Evolutionary conservation across 2,113 vertebrate genomes (phyloP).

Genomic region (Sarotherodon lohbergeri): DNA sequence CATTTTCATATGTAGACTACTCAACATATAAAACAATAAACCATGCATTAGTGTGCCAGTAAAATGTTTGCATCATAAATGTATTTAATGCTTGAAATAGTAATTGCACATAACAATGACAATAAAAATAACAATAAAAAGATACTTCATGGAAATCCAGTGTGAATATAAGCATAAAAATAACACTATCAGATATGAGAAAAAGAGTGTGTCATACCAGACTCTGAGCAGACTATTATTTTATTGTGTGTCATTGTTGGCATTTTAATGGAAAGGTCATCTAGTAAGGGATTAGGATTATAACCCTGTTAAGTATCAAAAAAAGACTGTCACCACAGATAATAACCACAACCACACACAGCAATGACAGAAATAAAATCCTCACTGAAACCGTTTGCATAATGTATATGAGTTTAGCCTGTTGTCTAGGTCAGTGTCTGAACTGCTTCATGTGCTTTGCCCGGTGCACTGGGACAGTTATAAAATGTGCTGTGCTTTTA

Average conservation of each 20-base stretch:
- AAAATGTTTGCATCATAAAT: neutral
- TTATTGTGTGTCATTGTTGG: neutral
- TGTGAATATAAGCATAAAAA: neutral
- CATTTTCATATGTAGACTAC: neutral
- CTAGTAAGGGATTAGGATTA: constrained; percentile 53
- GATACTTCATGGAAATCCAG: neutral
- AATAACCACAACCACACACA: neutral
- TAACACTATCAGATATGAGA: neutral
- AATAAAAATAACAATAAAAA: neutral
- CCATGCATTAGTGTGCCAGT: neutral
- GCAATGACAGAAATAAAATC: neutral
- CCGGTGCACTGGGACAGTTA: neutral
- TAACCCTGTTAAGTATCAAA: constrained; percentile 6
- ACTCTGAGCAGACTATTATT: neutral
- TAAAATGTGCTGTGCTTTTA: neutral
- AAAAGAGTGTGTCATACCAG: neutral
- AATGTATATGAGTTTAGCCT: neutral
- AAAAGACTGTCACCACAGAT: neutral
- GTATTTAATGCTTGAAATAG: neutral
- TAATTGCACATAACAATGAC: neutral
- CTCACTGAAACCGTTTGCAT: neutral
- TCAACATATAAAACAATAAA: neutral
- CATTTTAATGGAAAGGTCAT: constrained; percentile 3
- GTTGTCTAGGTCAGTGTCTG: neutral
- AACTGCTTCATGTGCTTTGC: neutral